phyloP scores from a whole-genome alignment of 1,140 invertebrate genomes.

The Whitmania pigra region DNA sequence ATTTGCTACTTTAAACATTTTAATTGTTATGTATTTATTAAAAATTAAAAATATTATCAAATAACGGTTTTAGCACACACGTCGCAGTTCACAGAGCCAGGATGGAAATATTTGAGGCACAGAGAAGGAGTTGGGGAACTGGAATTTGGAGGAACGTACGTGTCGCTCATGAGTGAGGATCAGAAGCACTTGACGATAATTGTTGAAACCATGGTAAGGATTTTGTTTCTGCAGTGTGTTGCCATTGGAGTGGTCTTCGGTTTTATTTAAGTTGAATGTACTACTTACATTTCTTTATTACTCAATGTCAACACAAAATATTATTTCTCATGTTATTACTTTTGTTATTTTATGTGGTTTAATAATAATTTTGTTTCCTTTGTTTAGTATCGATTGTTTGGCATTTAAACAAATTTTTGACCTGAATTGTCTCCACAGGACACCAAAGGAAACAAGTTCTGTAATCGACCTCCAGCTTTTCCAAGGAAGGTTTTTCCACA shows the following conservation, averaged over 20 bases:
- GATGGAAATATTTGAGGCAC: conserved; percentile 26
- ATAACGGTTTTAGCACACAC: conserved; percentile 24
- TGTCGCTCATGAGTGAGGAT: conserved; percentile 22
- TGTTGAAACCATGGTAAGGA: conserved; percentile 27
- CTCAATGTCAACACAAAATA: no score
- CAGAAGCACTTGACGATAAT: conserved; percentile 26
- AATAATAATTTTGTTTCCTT: no score
- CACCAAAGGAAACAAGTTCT: conserved; percentile 4
- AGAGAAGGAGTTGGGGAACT: conserved; percentile 24
- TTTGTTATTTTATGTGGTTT: no score
- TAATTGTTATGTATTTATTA: no score
- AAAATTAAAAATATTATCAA: no score
- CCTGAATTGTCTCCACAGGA: not conserved
- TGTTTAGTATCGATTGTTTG: no score
- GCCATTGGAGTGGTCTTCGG: not conserved
- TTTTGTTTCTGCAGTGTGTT: not conserved
- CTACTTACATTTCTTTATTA: no score
- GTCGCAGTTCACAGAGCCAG: conserved; percentile 27
- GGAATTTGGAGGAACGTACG: conserved; percentile 23
- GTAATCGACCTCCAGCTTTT: conserved; percentile 1
- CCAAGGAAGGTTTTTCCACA: not conserved
- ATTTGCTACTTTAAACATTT: no score
- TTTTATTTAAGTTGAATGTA: no score
- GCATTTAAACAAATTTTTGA: no score
- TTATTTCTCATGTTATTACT: no score